These are phyloP conservation scores for Chymomyza caudatula DNA, from an alignment of 2,888 invertebrate genomes.

Conservation along the genomic window DNA sequence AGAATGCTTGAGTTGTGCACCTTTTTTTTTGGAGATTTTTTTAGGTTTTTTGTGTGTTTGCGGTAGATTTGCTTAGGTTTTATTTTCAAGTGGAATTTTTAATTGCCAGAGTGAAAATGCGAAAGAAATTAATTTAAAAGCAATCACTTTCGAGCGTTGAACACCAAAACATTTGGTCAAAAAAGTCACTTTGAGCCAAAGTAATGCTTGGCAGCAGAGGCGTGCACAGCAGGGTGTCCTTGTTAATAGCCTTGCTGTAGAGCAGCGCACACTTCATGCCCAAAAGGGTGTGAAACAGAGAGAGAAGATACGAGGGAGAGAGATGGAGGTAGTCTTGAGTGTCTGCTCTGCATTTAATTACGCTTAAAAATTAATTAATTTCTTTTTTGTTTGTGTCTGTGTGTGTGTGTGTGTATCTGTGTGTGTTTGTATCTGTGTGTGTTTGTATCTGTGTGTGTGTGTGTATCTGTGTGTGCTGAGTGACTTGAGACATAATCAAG, in stretches of 20 bases:
- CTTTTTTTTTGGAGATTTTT: neutral
- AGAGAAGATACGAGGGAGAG: constrained; percentile 1
- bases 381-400: constrained; percentile 58
- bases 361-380: constrained; percentile 72
- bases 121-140: constrained; percentile 38
- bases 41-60: neutral
- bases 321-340: constrained; percentile 27
- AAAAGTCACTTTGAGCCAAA: constrained; percentile 27
- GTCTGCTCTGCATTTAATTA: constrained; percentile 70
- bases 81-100: constrained; percentile 27
- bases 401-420: neutral
- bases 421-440: neutral
- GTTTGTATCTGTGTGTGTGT: too few relatives aligned
- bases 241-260: constrained; percentile 45
- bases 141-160: constrained; percentile 38
- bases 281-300: constrained; percentile 12
- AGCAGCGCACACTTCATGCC: constrained; percentile 24
- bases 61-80: neutral
- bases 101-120: constrained; percentile 35
- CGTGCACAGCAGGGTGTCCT: constrained; percentile 25
- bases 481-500: constrained; percentile 70
- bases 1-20: constrained; percentile 60
- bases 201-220: constrained; percentile 19
- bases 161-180: neutral
- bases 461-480: constrained; percentile 16